These are phyloP conservation scores for Lepilemur ruficaudatus DNA, from an alignment of 2,797 vertebrate species.

Conservation along the genomic window DNA sequence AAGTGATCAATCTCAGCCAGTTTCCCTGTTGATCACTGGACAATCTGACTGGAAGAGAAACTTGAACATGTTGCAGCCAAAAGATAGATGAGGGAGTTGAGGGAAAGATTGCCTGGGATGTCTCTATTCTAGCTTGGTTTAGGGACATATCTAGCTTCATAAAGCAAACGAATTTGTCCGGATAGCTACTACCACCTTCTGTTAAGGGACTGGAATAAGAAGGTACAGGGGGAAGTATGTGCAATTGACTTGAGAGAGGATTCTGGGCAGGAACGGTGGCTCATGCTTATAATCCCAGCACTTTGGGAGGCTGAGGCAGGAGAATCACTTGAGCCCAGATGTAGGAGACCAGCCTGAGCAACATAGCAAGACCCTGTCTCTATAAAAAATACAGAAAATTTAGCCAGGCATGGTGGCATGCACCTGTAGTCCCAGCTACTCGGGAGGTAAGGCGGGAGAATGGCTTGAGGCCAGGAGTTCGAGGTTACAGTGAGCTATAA, in stretches of 20 bases:
- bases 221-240: background rate
- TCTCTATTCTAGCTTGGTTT: background rate
- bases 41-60: background rate
- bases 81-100: background rate
- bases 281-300: background rate
- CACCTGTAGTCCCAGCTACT: background rate
- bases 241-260: background rate
- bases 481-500: background rate
- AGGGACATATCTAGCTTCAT: background rate
- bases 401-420: background rate
- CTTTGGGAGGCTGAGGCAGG: background rate
- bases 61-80: background rate
- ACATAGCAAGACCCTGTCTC: background rate
- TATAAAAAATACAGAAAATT: background rate
- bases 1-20: background rate
- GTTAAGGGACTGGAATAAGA: background rate
- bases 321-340: background rate
- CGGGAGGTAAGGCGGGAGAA: background rate
- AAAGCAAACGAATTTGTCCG: background rate
- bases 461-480: background rate
- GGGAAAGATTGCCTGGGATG: background rate
- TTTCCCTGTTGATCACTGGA: background rate
- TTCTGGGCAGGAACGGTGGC: background rate
- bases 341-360: background rate
- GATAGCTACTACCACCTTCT: background rate